phyloP scores from a whole-genome alignment of 30 jellyfish, hydroid and myxozoan genomes.

The Chrysaora quinquecirrha region DNA sequence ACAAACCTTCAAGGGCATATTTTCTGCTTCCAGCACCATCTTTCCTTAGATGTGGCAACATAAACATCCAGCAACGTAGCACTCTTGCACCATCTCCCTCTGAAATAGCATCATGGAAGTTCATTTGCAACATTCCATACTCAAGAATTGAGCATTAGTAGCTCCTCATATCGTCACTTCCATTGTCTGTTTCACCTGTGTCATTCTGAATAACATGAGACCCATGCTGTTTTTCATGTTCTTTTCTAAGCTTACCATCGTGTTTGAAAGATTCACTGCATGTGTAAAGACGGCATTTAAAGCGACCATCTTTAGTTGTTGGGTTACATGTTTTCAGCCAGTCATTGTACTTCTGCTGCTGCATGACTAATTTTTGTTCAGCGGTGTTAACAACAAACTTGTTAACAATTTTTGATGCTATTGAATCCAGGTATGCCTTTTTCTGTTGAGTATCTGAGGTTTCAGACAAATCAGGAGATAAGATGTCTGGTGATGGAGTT shows the following conservation, averaged over 20 bases:
- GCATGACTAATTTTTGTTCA: neutral
- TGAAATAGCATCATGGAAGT: constrained; percentile 1
- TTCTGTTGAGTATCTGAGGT: constrained; percentile 2
- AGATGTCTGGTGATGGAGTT: constrained; percentile 12
- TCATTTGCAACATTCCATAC: neutral
- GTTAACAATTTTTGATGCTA: neutral
- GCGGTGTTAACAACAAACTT: constrained; percentile 1
- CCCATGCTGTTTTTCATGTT: constrained; percentile 32
- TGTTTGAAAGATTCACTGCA: constrained; percentile 14
- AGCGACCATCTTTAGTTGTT: constrained; percentile 16
- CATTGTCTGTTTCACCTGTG: neutral
- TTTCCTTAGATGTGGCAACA: constrained; percentile 3
- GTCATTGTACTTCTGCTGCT: constrained; percentile 12
- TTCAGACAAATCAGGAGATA: neutral
- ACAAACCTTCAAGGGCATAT: constrained; percentile 46
- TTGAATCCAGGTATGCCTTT: neutral
- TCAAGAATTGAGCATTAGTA: constrained; percentile 17
- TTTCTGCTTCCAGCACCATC: constrained; percentile 23
- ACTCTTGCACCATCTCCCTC: constrained; percentile 3
- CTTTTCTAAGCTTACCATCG: constrained; percentile 20
- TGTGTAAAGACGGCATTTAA: constrained; percentile 7
- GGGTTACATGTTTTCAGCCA: constrained; percentile 34
- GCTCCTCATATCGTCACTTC: neutral
- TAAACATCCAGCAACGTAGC: neutral
- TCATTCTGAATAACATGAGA: constrained; percentile 1